phyloP scores from a whole-genome alignment of 2,888 invertebrate species.

The Gymnosoma rotundatum region DNA sequence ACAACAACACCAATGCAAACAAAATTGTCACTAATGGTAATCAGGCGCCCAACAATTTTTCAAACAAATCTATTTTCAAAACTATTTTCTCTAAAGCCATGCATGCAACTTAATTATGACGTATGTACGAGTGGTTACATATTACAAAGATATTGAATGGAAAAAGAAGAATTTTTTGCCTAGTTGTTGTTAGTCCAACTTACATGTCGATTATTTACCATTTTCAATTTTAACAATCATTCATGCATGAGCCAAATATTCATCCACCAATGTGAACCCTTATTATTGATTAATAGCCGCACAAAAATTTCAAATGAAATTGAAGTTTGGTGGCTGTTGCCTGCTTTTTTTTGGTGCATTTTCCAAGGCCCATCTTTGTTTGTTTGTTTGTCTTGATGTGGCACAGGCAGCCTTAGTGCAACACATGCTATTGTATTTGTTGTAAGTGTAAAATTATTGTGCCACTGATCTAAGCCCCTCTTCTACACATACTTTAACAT shows the following conservation, averaged over 20 bases:
- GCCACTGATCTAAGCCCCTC: not conserved
- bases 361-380: conserved; percentile 17
- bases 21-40: conserved; percentile 53
- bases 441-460: conserved; percentile 17
- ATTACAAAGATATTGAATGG: not conserved
- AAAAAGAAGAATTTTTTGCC: not conserved
- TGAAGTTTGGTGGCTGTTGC: not conserved
- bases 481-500: not conserved
- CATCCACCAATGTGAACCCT: conserved; percentile 65
- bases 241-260: conserved; percentile 59
- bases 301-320: conserved; percentile 15
- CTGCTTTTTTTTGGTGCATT: conserved; percentile 43
- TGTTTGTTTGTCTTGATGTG: not conserved
- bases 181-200: not conserved
- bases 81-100: conserved; percentile 33
- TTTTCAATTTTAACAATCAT: conserved; percentile 62
- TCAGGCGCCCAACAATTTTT: conserved; percentile 45
- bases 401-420: conserved; percentile 48
- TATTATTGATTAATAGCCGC: conserved; percentile 63
- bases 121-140: not conserved
- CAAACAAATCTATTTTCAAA: conserved; percentile 33
- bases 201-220: conserved; percentile 54
- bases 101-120: conserved; percentile 56
- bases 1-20: conserved; percentile 4
- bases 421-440: conserved; percentile 58